Base-by-base conservation (phyloP, 2,888 invertebrate genomes). In the Coelinius sp. region DNA sequence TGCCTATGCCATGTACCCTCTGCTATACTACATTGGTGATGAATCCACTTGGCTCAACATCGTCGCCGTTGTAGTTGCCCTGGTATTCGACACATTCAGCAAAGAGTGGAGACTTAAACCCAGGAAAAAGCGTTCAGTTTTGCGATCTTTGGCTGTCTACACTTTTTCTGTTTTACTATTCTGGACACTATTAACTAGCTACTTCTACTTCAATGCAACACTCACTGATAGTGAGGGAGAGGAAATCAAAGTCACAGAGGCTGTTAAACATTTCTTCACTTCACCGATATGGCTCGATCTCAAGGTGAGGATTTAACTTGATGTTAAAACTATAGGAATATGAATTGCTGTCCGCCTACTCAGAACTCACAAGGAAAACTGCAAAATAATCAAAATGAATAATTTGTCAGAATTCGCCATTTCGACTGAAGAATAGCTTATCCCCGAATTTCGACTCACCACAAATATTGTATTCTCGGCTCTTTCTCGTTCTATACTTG, bases 181-280 rank as follows among this genome's bases (percentile, higher is more conserved):
- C 85, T 83, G 93, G 1, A 91, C 92, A 0, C 84, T 97, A 2
- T 95, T 95, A 94, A 89, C 91, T 59, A 92, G 95, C 70, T 95
- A 94, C 82, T 88, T 97, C 20, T 96, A 95, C 86, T 97, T 95
- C 89, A 96, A 97, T 84, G 95, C 96, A 12, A 94, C 93, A 73
- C 90, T 97, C 67, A 94, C 94, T 0, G 95, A 96, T 85, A 92
- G 92, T 77, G 93, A 95, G 74, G 97, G 97, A 0, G 96, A 97
- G 75, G 94, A 95, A 83, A 93, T 97, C 12, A 96, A 95, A 35
- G 90, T 97, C 1, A 93, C 95, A 73, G 97, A 97, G 85, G 97
- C 97, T 0, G 80, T 97, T 0, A 92, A 93, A 79, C 95, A 98
- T 86, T 96, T 98, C 88, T 93, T 97, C 80, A 95, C 95, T 4